phyloP scores from a whole-genome alignment of 1,140 invertebrate species.

The Tetragnatha versicolor region DNA sequence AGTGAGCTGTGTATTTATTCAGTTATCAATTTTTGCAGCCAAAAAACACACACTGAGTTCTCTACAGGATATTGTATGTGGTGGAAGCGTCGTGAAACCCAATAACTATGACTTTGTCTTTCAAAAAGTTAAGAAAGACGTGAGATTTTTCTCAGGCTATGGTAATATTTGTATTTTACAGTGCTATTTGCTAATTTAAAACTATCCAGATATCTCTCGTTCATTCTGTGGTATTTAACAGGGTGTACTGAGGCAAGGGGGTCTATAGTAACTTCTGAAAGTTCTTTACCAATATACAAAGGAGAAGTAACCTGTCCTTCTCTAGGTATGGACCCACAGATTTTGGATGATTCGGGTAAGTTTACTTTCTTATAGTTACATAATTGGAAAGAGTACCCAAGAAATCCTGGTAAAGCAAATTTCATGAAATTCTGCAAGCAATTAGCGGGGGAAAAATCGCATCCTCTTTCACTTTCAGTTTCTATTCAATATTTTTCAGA shows the following conservation, averaged over 20 bases:
- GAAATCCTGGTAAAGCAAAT: too few relatives aligned
- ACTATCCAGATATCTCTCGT: neutral
- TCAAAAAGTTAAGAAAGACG: conserved; percentile 10
- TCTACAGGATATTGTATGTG: neutral
- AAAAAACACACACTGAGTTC: conserved; percentile 20
- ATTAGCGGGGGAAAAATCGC: too few relatives aligned
- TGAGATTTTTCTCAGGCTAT: conserved; percentile 21
- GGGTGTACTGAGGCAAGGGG: conserved; percentile 63
- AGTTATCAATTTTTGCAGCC: too few relatives aligned
- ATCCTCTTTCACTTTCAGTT: too few relatives aligned
- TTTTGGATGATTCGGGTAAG: conserved; percentile 41
- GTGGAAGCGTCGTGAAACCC: conserved; percentile 33
- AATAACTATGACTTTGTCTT: conserved; percentile 31
- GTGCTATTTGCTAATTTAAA: too few relatives aligned
- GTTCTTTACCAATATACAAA: conserved; percentile 14
- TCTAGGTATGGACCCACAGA: conserved; percentile 14
- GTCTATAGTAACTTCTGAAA: conserved; percentile 70
- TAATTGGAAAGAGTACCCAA: too few relatives aligned
- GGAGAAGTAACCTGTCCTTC: conserved; percentile 23
- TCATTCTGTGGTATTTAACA: neutral
- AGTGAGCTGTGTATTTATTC: too few relatives aligned
- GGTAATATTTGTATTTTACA: neutral
- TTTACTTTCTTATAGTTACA: too few relatives aligned
- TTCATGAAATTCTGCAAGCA: too few relatives aligned
- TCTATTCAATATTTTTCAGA: too few relatives aligned